Conservation (phyloP, 1,140 invertebrate species). For the Druon quercuslanigerum region DNA sequence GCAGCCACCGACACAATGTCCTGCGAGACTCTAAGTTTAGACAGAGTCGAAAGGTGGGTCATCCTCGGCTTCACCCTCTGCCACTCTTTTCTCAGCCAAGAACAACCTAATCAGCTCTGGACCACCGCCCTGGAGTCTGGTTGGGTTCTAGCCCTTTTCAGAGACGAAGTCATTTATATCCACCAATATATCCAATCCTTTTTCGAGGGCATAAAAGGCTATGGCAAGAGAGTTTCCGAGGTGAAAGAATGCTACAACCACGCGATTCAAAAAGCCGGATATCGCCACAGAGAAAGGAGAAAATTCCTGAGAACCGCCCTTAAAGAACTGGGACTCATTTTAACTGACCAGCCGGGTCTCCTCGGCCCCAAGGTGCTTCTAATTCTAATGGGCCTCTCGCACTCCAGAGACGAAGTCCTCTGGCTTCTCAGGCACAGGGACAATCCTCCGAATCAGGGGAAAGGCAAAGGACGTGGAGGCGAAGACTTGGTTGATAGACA, state of each 20-base stretch:
- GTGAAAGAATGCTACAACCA: constrained; percentile 95
- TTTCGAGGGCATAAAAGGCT: constrained; percentile 97
- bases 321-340: constrained; percentile 95
- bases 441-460: constrained; percentile 91
- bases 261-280: constrained; percentile 91
- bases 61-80: constrained; percentile 95
- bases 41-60: constrained; percentile 97
- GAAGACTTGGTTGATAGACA: constrained; percentile 96
- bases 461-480: constrained; percentile 88
- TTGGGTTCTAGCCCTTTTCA: constrained; percentile 95
- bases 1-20: constrained; percentile 96
- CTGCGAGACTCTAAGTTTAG: constrained; percentile 97
- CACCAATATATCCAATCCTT: constrained; percentile 95
- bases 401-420: constrained; percentile 96
- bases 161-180: constrained; percentile 98
- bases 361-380: constrained; percentile 97
- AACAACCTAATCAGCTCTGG: constrained; percentile 92
- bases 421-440: constrained; percentile 98
- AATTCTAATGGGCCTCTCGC: constrained; percentile 96
- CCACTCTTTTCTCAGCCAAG: constrained; percentile 88
- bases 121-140: constrained; percentile 92
- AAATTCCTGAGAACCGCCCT: constrained; percentile 97
- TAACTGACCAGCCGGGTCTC: constrained; percentile 98
- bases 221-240: constrained; percentile 93
- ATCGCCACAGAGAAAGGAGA: constrained; percentile 93